A percentile compares a stretch with the other conserved stretches of the same genome.
These are phyloP conservation scores for Rhynchopsitta pachyrhyncha DNA, from an alignment of 2,113 vertebrate genomes.

Conservation along the genomic window DNA sequence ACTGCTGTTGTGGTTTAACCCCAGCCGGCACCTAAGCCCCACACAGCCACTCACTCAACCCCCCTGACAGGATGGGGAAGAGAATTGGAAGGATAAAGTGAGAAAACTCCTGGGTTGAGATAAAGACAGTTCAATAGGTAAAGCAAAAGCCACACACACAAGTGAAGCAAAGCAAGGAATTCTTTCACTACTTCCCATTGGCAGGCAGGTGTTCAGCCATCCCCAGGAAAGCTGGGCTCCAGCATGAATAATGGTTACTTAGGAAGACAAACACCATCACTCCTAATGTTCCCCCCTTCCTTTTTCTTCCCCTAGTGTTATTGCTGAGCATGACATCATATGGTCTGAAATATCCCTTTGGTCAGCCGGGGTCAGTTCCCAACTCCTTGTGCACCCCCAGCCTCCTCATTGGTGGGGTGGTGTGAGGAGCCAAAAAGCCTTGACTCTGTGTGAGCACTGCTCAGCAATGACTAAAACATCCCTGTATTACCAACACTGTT, in stretches of 20 bases:
- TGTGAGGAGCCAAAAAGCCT: not conserved
- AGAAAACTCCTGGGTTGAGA: not conserved
- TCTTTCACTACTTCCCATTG: not conserved
- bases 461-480: not conserved
- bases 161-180: not conserved
- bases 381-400: not conserved
- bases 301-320: not conserved
- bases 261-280: not conserved
- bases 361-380: not conserved
- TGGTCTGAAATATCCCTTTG: not conserved
- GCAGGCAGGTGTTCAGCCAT: not conserved
- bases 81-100: not conserved
- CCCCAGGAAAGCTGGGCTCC: not conserved
- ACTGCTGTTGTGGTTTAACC: not conserved
- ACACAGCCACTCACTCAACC: not conserved
- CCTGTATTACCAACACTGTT: not conserved
- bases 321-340: not conserved
- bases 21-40: not conserved
- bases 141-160: not conserved
- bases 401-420: not conserved
- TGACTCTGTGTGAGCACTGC: not conserved
- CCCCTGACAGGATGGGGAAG: not conserved
- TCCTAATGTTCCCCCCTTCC: not conserved
- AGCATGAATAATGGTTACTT: not conserved
- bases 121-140: not conserved